Evolutionary conservation across 2,888 invertebrate species (phyloP), one percentile per base, ranked within the genome.

Genomic region (Peribatodes rhomboidaria): DNA sequence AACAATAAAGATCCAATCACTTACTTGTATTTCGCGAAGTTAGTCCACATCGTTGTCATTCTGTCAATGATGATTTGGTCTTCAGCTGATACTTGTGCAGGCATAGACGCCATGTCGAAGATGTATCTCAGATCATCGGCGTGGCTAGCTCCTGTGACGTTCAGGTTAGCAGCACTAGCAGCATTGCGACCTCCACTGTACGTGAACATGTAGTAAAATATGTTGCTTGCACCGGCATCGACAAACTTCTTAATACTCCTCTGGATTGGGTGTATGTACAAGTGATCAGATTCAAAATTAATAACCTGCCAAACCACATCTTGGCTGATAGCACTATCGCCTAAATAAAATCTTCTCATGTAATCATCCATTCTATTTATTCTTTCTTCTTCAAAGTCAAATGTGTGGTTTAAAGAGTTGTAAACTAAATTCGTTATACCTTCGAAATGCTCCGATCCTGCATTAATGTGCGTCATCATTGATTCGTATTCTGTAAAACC

Each of bases 41-140:
- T 90, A 0, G 90, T 81, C 90, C 90, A 90, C 78, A 90, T 75
- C 0, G 79, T 79, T 0, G 89, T 89, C 69, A 90, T 82, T 18
- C 80, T 77, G 57, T 89, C 81, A 33, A 86, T 79, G 0, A 80
- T 63, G 1, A 84, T 56, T 72, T 83, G 74, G 71, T 90, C 90
- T 52, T 77, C 68, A 2, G 61, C 33, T 0, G 73, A 66, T 0
- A 75, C 71, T 4, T 56, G 65, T 1, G 70, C 69, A 1, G 73
- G 54, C 13, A 73, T 55, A 6, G 27, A 35, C 0, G 11, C 9
- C 35, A 55, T 70, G 37, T 81, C 80, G 59, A 88, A 90, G 47
- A 90, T 57, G 67, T 89, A 91, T 2, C 77, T 71, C 0, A 83
- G 11, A 2, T 91, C 90, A 62, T 89, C 89, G 1, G 68, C 75